phyloP scores from a whole-genome alignment of 2,888 invertebrate species.

The Trachelus troglodyta region DNA sequence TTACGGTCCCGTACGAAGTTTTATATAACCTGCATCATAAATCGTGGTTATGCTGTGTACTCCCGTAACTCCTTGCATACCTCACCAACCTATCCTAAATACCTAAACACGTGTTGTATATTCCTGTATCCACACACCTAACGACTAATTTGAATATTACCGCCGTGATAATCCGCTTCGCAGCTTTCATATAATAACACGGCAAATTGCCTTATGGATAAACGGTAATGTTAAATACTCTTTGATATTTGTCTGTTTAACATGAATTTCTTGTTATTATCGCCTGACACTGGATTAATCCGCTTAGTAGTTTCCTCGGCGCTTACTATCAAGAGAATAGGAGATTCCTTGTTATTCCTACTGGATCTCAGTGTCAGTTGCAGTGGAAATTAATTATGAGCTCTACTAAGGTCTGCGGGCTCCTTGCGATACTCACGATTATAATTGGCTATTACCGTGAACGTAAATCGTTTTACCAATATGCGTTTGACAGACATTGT shows the following conservation, averaged over 20 bases:
- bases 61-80: neutral
- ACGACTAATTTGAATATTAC: conserved; percentile 41
- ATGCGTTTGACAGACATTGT: neutral
- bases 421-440: neutral
- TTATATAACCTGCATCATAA: neutral
- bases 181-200: neutral
- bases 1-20: neutral
- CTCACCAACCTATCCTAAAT: neutral
- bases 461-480: neutral
- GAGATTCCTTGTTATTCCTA: neutral
- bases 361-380: neutral
- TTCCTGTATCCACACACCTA: neutral
- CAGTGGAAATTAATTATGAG: neutral
- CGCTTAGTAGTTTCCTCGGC: neutral
- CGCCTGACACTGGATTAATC: neutral
- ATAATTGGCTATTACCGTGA: neutral
- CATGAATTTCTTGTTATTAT: neutral
- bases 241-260: neutral
- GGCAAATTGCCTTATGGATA: neutral
- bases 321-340: neutral
- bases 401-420: neutral
- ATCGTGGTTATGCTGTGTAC: neutral
- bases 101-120: too few relatives aligned
- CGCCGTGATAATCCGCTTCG: conserved; percentile 28
- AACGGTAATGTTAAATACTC: neutral